These are phyloP conservation scores for Blera fallax DNA, from an alignment of 2,888 invertebrate genomes.

Conservation along the genomic window DNA sequence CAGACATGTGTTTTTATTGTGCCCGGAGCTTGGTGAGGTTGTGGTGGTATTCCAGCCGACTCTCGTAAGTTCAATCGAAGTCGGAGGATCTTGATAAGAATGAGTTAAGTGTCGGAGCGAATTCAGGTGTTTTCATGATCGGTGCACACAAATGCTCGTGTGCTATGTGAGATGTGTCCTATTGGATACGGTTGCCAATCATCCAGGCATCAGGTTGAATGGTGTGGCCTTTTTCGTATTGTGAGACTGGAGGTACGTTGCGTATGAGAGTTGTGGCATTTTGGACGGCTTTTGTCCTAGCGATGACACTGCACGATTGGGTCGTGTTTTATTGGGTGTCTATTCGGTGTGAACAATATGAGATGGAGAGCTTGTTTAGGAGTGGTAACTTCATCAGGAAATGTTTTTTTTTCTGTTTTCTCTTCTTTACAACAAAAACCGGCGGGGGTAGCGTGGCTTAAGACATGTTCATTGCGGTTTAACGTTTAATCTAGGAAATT, in stretches of 20 bases:
- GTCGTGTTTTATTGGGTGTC: constrained; percentile 71
- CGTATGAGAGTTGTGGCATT: constrained; percentile 70
- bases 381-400: constrained; percentile 69
- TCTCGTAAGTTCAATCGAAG: constrained; percentile 61
- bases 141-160: constrained; percentile 21
- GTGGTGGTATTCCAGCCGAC: background rate
- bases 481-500: background rate
- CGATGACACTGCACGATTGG: constrained; percentile 71
- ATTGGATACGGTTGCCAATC: constrained; percentile 72
- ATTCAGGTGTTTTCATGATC: constrained; percentile 70
- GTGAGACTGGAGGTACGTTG: constrained; percentile 32
- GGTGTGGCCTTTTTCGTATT: constrained; percentile 50
- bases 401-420: too few relatives aligned
- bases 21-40: constrained; percentile 45
- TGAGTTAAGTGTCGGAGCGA: constrained; percentile 72
- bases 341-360: constrained; percentile 52
- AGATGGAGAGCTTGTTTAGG: constrained; percentile 30
- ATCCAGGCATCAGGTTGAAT: constrained; percentile 71
- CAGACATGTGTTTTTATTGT: constrained; percentile 72
- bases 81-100: constrained; percentile 70
- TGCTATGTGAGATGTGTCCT: constrained; percentile 64
- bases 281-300: constrained; percentile 67
- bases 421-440: background rate
- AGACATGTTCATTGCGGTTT: background rate
- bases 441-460: constrained; percentile 11